phyloP scores from a whole-genome alignment of 2,113 vertebrate species.

The Perca fluviatilis region DNA sequence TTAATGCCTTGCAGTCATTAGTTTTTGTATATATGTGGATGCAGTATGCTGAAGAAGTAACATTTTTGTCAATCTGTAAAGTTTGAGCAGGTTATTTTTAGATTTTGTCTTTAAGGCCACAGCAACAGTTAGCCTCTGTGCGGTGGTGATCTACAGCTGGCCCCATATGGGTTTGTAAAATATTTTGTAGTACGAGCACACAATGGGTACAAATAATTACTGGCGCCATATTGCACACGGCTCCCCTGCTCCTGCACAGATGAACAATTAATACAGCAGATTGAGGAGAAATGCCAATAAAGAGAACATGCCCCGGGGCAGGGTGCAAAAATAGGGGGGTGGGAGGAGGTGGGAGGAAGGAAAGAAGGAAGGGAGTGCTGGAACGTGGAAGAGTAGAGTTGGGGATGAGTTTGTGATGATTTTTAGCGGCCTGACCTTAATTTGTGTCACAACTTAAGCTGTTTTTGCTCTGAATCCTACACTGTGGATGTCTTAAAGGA shows the following conservation, averaged over 20 bases:
- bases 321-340: constrained; percentile 49
- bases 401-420: constrained; percentile 36
- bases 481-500: neutral
- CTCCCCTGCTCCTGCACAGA: constrained; percentile 76
- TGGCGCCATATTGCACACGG: constrained; percentile 72
- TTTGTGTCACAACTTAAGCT: constrained; percentile 36
- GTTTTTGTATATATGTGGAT: neutral
- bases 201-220: constrained; percentile 80
- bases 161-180: constrained; percentile 51
- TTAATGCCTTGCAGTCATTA: constrained; percentile 27
- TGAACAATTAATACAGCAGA: constrained; percentile 84
- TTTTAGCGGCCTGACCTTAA: constrained; percentile 42
- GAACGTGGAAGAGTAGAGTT: constrained; percentile 54
- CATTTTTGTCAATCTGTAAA: neutral
- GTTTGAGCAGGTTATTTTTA: neutral
- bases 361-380: constrained; percentile 44
- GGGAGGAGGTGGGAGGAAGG: neutral
- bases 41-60: neutral
- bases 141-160: constrained; percentile 46
- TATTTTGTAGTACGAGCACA: constrained; percentile 60
- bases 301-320: constrained; percentile 75
- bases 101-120: neutral
- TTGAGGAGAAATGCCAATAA: constrained; percentile 80
- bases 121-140: constrained; percentile 70
- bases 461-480: neutral